Evolutionary conservation across 2,797 vertebrate species (phyloP).

Genomic region (Sebastiscus tertius): DNA sequence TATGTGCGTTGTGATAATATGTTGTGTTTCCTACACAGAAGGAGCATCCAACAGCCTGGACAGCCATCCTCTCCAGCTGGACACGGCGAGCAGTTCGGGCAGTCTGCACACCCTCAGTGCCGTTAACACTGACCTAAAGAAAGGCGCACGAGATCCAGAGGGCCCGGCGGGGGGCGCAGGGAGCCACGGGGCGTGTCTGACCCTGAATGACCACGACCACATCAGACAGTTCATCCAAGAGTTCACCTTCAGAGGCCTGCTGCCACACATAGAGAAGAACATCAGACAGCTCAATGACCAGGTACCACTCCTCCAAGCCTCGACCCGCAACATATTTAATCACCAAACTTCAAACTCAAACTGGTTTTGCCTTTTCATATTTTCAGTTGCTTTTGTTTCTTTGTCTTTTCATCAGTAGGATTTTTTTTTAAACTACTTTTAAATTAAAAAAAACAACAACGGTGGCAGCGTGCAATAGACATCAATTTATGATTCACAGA

Average conservation of each 20-base stretch:
- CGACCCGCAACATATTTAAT: neutral
- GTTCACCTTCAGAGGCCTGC: conserved; percentile 95
- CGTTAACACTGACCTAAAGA: conserved; percentile 78
- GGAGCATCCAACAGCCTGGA: conserved; percentile 83
- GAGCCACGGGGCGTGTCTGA: conserved; percentile 90
- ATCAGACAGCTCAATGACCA: conserved; percentile 99
- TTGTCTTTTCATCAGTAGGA: neutral
- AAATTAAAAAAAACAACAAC: neutral
- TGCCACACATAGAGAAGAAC: conserved; percentile 98
- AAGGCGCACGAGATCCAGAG: conserved; percentile 66
- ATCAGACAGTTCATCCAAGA: conserved; percentile 98
- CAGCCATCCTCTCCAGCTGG: conserved; percentile 88
- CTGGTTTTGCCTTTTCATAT: neutral
- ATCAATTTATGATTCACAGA: neutral
- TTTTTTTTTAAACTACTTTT: neutral
- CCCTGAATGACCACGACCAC: conserved; percentile 95
- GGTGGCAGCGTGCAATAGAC: neutral
- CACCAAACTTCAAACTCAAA: neutral
- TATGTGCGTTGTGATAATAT: neutral
- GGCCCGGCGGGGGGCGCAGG: conserved; percentile 43
- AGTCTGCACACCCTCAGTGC: conserved; percentile 74
- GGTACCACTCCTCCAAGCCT: conserved; percentile 72
- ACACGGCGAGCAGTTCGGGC: conserved; percentile 75
- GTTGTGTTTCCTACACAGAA: conserved; percentile 71
- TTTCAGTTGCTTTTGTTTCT: neutral